Evolutionary conservation across 2,797 vertebrate species (phyloP).

Genomic region (Enteromius unitaeniatus): DNA sequence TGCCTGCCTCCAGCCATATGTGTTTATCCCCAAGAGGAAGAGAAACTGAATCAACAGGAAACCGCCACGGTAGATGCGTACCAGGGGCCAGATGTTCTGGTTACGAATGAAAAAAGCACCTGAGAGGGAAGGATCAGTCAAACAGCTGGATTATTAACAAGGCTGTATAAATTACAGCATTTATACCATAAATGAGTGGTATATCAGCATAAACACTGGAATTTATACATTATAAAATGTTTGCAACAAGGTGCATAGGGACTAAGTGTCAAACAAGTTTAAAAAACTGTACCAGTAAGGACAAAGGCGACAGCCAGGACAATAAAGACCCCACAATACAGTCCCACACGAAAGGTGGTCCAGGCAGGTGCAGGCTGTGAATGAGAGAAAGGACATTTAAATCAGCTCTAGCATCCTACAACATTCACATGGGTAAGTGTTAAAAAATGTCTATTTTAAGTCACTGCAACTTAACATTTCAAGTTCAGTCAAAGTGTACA

Average conservation of each 20-base stretch:
- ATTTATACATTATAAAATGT: neutral
- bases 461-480: neutral
- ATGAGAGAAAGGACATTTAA: neutral
- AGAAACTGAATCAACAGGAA: slow-evolving; percentile 98
- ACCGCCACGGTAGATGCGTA: slow-evolving; percentile 97
- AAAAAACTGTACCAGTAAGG: slow-evolving; percentile 83
- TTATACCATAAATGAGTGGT: neutral
- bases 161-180: neutral
- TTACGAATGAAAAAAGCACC: slow-evolving; percentile 52
- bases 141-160: neutral
- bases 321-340: slow-evolving; percentile 95
- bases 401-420: neutral
- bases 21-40: slow-evolving; percentile 98
- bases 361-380: slow-evolving; percentile 93
- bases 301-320: slow-evolving; percentile 88
- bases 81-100: slow-evolving; percentile 83
- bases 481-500: neutral
- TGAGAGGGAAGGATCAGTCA: slow-evolving; percentile 5
- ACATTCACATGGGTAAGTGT: neutral
- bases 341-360: slow-evolving; percentile 96
- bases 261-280: neutral
- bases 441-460: no score
- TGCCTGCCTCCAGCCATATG: slow-evolving; percentile 98
- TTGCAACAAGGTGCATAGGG: neutral
- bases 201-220: neutral